Evolutionary conservation across 2,797 vertebrate genomes (phyloP).

Genomic region (Meriones psammophilus): DNA sequence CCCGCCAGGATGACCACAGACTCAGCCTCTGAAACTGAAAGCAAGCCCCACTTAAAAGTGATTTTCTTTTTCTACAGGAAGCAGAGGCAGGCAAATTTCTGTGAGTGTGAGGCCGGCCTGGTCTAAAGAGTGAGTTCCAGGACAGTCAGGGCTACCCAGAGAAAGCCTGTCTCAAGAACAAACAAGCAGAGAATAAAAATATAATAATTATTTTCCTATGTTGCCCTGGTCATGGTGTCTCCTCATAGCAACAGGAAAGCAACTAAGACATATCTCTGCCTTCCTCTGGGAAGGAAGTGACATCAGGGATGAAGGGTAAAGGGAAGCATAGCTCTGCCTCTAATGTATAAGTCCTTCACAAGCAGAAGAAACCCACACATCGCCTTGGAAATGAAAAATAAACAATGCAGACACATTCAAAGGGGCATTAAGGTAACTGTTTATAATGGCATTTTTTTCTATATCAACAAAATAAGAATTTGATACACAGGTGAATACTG

Average conservation of each 20-base stretch:
- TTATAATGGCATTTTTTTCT: constrained; percentile 34
- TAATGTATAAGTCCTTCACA: constrained; percentile 19
- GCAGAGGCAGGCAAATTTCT: too few relatives aligned
- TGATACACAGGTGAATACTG: background rate
- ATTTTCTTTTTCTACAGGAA: too few relatives aligned
- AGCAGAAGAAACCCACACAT: constrained; percentile 14
- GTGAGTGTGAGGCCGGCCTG: too few relatives aligned
- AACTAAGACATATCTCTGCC: background rate
- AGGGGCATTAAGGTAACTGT: constrained; percentile 15
- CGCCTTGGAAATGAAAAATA: constrained; percentile 41
- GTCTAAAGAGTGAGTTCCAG: too few relatives aligned
- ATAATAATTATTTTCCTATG: background rate
- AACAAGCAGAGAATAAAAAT: too few relatives aligned
- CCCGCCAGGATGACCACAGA: background rate
- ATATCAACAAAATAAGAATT: constrained; percentile 59
- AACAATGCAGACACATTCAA: constrained; percentile 63
- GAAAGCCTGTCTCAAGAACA: too few relatives aligned
- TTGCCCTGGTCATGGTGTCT: background rate
- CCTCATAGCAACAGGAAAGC: background rate
- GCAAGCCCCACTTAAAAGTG: too few relatives aligned
- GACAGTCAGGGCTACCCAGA: too few relatives aligned
- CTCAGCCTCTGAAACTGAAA: background rate
- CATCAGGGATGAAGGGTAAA: background rate
- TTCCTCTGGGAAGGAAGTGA: background rate
- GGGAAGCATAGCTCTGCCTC: background rate